phyloP scores from a whole-genome alignment of 2,113 vertebrate genomes.

The Peromyscus polionotus region DNA sequence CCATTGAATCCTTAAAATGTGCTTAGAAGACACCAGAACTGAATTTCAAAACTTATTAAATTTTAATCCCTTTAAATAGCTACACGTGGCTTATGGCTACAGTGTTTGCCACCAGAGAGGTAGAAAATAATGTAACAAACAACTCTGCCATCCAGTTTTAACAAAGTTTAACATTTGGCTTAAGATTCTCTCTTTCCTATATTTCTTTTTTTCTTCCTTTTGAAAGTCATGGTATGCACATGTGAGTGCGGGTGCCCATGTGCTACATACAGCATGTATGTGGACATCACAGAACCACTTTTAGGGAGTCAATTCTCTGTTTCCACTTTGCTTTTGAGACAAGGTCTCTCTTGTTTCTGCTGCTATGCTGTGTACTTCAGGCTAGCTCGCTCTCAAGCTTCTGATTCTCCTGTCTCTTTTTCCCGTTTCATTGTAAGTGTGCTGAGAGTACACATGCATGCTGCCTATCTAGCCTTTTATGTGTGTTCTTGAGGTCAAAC shows the following conservation, averaged over 20 bases:
- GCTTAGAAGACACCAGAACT: not conserved
- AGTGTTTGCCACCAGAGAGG: not conserved
- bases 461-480: not conserved
- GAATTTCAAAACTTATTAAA: constrained; percentile 6
- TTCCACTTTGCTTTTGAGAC: not conserved
- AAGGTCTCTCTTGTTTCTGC: not conserved
- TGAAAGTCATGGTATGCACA: not conserved
- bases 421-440: not conserved
- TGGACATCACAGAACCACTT: not conserved
- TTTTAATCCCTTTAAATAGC: constrained; percentile 14
- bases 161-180: not conserved
- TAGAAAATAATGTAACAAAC: not conserved
- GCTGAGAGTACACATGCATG: not conserved
- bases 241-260: not conserved
- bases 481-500: not conserved
- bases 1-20: not conserved
- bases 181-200: not conserved
- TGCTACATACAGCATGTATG: not conserved
- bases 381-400: not conserved
- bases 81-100: not conserved
- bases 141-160: not conserved
- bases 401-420: not conserved
- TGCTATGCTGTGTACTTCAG: not conserved
- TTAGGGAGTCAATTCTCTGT: not conserved
- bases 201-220: not conserved